Evolutionary conservation across 1,140 invertebrate species (phyloP), one percentile per base, ranked within the genome.

Genomic region (Bombus pascuorum): DNA sequence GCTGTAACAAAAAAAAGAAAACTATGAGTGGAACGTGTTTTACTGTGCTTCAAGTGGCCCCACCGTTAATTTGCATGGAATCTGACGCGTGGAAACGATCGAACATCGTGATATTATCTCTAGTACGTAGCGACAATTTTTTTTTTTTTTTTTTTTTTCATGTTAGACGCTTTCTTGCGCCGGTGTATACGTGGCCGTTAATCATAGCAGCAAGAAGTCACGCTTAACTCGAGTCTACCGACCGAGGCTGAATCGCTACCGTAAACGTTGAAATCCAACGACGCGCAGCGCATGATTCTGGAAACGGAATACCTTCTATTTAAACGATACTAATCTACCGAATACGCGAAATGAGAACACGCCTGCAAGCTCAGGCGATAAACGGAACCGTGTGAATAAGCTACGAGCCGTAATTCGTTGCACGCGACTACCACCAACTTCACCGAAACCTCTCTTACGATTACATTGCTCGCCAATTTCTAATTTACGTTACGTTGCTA

Each of bases 261-360:
- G 32, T 65, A 66, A 79, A 32, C 62, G 59, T 39, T 79, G 39
- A 68, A 79, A 68, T 79, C 77, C 62, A 62, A 76, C 74, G 28
- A 62, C n/a, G 2, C 34, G 59, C 77, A 18, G 39, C 77, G 28
- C 62, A 44, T 34, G 77, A 79, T 66, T 79, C 62, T 39, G 68
- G 77, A 79, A 79, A 79, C n/a, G 42, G 32, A 68, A 79, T 66
- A 79, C 77, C 42, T 34, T 25, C 39, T 44, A 47, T 66, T 68
- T 79, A 47, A 44, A 44, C 59, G 62, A 79, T 62, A 44, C 59
- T 42, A 25, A 66, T 79, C 62, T 47, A 44, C n/a, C 28, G 62
- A 68, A 79, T 9, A 65, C 62, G 42, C 62, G 77, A 25, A 79
- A 79, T 62, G 77, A 34, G 77, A 68, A 68, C 62, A 68, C n/a